Conservation (phyloP, 2,888 invertebrate genomes). For the Agrochola lota region DNA sequence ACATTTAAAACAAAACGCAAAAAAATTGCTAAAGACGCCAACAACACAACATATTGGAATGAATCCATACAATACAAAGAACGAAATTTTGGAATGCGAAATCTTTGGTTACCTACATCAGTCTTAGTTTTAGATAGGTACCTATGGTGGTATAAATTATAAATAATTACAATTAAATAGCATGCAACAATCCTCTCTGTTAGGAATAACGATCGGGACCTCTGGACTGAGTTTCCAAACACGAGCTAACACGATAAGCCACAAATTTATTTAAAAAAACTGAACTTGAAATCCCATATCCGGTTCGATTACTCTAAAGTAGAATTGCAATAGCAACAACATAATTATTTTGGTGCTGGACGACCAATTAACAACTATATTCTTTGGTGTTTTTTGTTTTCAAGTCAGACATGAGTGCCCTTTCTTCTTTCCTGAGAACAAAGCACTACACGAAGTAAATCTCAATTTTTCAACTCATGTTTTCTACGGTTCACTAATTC, state of each 20-base stretch:
- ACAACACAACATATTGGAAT: not conserved
- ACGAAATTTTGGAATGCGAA: not conserved
- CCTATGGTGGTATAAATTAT: not conserved
- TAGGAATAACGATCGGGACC: not conserved
- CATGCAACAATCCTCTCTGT: not conserved
- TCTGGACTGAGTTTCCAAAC: constrained; percentile 7
- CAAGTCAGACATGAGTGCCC: not conserved
- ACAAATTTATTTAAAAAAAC: constrained; percentile 17
- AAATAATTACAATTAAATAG: not conserved
- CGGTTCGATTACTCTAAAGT: constrained; percentile 26
- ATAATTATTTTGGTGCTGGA: not conserved
- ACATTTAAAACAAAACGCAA: not conserved
- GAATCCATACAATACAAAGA: not conserved
- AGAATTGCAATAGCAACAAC: constrained; percentile 25
- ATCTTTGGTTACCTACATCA: constrained; percentile 3
- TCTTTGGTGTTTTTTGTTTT: not conserved
- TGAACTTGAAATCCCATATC: constrained; percentile 18
- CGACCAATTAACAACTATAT: not conserved
- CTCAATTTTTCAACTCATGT: not conserved
- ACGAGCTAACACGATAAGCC: constrained; percentile 6
- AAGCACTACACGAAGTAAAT: not conserved
- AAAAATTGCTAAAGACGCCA: not conserved
- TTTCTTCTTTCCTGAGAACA: not conserved
- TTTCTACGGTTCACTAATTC: not conserved
- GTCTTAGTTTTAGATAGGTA: not conserved